A percentile compares a stretch with the other conserved stretches of the same genome.
Evolutionary conservation across 2,113 vertebrate genomes (phyloP).

Genomic region (Calidris pugnax): DNA sequence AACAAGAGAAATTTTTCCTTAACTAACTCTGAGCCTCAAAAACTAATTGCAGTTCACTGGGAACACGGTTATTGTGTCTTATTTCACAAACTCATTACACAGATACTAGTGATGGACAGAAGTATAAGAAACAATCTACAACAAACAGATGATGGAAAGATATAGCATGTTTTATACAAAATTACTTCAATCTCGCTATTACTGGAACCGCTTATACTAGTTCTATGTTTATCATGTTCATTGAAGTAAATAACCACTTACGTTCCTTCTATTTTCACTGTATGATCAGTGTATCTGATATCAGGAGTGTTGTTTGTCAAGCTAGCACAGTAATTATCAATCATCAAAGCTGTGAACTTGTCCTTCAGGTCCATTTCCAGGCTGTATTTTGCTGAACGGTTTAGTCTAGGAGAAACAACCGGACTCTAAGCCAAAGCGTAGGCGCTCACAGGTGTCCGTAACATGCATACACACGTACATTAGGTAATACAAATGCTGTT

Average conservation of each 20-base stretch:
- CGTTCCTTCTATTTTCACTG: constrained; percentile 67
- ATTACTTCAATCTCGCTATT: not conserved
- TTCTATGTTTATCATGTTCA: not conserved
- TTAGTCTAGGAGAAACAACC: constrained; percentile 76
- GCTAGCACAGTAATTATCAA: constrained; percentile 84
- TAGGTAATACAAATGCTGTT: not conserved
- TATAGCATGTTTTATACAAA: not conserved
- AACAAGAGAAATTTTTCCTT: not conserved
- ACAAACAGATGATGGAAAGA: not conserved
- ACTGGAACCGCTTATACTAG: not conserved
- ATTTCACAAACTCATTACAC: not conserved
- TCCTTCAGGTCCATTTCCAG: constrained; percentile 89
- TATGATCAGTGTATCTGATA: constrained; percentile 30
- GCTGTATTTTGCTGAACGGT: constrained; percentile 84
- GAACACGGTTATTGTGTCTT: not conserved
- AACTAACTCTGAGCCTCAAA: not conserved
- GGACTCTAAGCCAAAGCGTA: not conserved
- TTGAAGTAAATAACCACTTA: constrained; percentile 58
- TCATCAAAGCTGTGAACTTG: constrained; percentile 83
- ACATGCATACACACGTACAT: not conserved
- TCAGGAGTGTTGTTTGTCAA: constrained; percentile 79
- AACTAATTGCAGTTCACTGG: not conserved
- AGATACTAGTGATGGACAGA: not conserved
- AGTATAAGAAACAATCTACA: not conserved
- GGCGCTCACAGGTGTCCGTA: not conserved